Conservation (phyloP, 2,113 vertebrate species). For the Cynocephalus volans region DNA sequence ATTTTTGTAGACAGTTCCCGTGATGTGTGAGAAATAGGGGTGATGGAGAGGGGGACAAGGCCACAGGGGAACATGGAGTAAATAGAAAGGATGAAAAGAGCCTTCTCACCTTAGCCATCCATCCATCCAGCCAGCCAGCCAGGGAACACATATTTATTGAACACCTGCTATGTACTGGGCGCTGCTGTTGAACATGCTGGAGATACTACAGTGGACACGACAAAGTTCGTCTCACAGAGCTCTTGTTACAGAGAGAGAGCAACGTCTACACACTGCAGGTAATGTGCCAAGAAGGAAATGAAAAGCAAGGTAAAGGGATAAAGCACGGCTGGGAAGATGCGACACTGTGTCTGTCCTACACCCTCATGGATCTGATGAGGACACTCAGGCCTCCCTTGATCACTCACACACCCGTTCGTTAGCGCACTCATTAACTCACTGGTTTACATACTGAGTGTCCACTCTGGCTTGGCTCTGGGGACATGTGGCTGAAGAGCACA, state of each 20-base stretch:
- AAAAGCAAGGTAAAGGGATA: background rate
- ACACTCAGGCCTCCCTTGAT: too few species aligned
- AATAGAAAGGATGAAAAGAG: background rate
- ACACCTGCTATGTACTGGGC: background rate
- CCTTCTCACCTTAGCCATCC: background rate
- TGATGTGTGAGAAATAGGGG: background rate
- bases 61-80: background rate
- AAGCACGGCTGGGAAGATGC: rapidly evolving
- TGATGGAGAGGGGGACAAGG: background rate
- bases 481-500: background rate
- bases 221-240: background rate
- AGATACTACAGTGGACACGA: background rate
- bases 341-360: rapidly evolving
- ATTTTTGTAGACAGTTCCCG: too few species aligned
- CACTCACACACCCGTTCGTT: rapidly evolving
- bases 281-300: background rate
- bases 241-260: background rate
- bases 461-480: background rate
- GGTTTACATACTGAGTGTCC: background rate
- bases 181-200: background rate
- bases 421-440: too few species aligned
- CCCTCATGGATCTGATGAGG: background rate
- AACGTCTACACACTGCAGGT: background rate
- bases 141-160: background rate
- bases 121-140: background rate